Base-by-base conservation (phyloP, 2,888 invertebrate genomes). In the Drosophila subquinaria region DNA sequence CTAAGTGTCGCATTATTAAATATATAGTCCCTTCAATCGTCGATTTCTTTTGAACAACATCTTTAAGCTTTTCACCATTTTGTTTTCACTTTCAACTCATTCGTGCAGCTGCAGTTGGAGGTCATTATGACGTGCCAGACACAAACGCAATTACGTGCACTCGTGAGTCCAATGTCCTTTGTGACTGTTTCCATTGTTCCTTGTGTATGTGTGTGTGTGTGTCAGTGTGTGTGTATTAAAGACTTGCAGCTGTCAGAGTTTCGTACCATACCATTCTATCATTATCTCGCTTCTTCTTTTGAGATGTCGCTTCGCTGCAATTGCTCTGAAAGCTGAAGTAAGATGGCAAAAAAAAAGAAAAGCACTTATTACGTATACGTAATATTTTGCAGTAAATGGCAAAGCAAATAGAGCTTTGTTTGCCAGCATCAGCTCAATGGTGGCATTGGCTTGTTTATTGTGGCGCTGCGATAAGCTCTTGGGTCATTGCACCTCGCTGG, bases 361-460 rank as follows among this genome's bases (percentile, higher is more conserved):
- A 48, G 53, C 67, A 69, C 71, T 70, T 69, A 30, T 30, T 69
- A 66, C 89, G 81, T 82, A 76, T 89, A 83, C 78, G 87, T 71
- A 71, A 83, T 82, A 76, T 71, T 79, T 68, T 69, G 69, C 68
- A 76, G 76, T 71, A 71, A 74, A 86, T 76, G 70, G 57, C 71
- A 70, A 27, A 52, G 73, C 71, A 86, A 84, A 86, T 89, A 69
- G 74, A 67, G 73, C 89, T 87, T 89, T 84, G 84, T 87, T 83
- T 74, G 84, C 65, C 60, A 65, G 50, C 57, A 72, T 56, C 73
- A 62, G 64, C 76, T 68, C 66, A 69, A 64, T 52, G 35, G 47
- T 65, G 60, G 76, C 69, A 83, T 81, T 89, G 81, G 72, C 73
- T 78, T 76, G 72, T 82, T 86, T 86, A 82, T 88, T 80, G 65